phyloP scores from a whole-genome alignment of 2,888 invertebrate species.

The Pollenia angustigena region DNA sequence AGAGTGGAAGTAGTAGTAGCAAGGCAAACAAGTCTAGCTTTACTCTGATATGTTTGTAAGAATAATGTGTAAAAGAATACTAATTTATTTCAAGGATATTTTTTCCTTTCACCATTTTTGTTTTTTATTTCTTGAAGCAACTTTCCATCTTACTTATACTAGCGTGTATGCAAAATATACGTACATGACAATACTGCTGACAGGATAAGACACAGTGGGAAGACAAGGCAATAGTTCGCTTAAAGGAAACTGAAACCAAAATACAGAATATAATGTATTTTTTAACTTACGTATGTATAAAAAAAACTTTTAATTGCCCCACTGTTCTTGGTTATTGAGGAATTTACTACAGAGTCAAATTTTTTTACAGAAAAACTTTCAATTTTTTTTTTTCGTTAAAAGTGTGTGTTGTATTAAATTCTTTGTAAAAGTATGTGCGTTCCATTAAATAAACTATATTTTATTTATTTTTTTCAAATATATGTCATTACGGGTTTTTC shows the following conservation, averaged over 20 bases:
- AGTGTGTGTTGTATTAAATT: neutral
- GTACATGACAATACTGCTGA: constrained; percentile 36
- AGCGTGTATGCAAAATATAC: neutral
- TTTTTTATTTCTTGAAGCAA: constrained; percentile 41
- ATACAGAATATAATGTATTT: no score
- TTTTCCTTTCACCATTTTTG: constrained; percentile 8
- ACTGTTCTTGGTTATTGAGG: constrained; percentile 24
- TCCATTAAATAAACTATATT: constrained; percentile 52
- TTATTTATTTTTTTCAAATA: constrained; percentile 43
- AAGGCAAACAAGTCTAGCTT: constrained; percentile 1
- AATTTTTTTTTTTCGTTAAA: neutral
- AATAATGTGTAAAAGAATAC: constrained; percentile 62
- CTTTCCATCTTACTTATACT: constrained; percentile 21
- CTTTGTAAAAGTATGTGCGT: neutral
- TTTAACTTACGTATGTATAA: no score
- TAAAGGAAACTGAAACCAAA: no score
- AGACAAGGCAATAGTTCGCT: no score
- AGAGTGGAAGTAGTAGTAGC: neutral
- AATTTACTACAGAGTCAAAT: neutral
- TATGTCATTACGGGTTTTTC: constrained; percentile 47
- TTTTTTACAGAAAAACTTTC: constrained; percentile 18
- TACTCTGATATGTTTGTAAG: constrained; percentile 27
- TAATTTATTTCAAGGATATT: constrained; percentile 72
- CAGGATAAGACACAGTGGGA: neutral
- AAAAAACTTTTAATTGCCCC: neutral